Evolutionary conservation across 2,797 vertebrate species (phyloP).

Genomic region (Sebastes umbrosus): DNA sequence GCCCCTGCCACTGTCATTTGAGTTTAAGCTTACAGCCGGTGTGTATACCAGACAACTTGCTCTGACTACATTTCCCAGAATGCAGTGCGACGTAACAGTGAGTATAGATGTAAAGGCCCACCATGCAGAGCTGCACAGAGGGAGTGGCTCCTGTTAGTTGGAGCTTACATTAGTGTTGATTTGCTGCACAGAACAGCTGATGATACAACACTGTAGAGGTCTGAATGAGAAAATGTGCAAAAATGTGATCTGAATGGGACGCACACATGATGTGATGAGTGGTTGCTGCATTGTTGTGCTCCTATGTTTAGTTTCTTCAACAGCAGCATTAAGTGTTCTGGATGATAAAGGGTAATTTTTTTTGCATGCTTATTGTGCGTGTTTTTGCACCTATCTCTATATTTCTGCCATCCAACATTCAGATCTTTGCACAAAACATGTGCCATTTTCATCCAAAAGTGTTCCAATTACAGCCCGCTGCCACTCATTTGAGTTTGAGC

Average conservation of each 20-base stretch:
- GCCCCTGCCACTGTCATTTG: neutral
- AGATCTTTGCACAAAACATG: neutral
- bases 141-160: slow-evolving; percentile 63
- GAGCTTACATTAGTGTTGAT: neutral
- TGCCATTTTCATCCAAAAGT: neutral
- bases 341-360: too few species aligned
- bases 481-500: slow-evolving; percentile 27
- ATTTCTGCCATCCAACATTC: neutral
- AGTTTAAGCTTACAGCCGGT: slow-evolving; percentile 18
- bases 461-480: neutral
- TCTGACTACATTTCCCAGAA: slow-evolving; percentile 72
- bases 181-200: slow-evolving; percentile 1
- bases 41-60: slow-evolving; percentile 36
- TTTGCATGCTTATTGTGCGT: too few species aligned
- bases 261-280: neutral
- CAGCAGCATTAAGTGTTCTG: neutral
- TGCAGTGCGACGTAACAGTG: slow-evolving; percentile 23
- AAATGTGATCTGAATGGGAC: neutral
- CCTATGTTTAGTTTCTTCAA: neutral
- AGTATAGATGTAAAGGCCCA: neutral
- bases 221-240: neutral
- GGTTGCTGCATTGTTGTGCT: slow-evolving; percentile 10
- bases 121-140: slow-evolving; percentile 58
- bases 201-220: neutral
- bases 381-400: fast-evolving